These are phyloP conservation scores for Pentalonia nigronervosa DNA, from an alignment of 1,140 invertebrate species.

Conservation along the genomic window DNA sequence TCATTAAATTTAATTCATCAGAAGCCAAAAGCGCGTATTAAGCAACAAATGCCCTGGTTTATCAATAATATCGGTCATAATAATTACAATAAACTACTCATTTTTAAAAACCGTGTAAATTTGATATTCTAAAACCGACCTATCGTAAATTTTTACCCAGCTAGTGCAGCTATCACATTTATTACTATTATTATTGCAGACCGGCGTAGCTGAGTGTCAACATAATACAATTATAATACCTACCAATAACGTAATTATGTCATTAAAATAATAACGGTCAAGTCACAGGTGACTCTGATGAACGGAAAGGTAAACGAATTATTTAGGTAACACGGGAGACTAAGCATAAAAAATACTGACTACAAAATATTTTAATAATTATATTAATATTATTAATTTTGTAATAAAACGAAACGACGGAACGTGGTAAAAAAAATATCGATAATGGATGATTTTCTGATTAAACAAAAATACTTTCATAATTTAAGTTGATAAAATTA, in stretches of 20 bases:
- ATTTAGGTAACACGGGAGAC: too few species aligned
- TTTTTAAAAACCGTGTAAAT: neutral
- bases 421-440: neutral
- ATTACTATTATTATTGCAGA: neutral
- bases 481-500: neutral
- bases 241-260: neutral
- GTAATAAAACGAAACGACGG: neutral
- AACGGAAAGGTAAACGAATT: too few species aligned
- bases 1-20: neutral
- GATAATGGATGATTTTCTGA: neutral
- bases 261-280: neutral
- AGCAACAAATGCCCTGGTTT: neutral
- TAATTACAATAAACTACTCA: neutral
- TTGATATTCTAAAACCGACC: neutral
- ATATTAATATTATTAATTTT: neutral
- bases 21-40: neutral
- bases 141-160: neutral
- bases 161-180: neutral
- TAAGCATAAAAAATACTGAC: neutral
- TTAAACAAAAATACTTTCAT: neutral
- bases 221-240: neutral
- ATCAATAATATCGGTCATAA: neutral
- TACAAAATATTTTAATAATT: neutral
- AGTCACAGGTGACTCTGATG: neutral
- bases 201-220: neutral